A percentile compares a stretch with the other conserved stretches of the same genome.
These are phyloP conservation scores for Hafferia zeledoni DNA, from an alignment of 2,797 vertebrate species.

Conservation along the genomic window DNA sequence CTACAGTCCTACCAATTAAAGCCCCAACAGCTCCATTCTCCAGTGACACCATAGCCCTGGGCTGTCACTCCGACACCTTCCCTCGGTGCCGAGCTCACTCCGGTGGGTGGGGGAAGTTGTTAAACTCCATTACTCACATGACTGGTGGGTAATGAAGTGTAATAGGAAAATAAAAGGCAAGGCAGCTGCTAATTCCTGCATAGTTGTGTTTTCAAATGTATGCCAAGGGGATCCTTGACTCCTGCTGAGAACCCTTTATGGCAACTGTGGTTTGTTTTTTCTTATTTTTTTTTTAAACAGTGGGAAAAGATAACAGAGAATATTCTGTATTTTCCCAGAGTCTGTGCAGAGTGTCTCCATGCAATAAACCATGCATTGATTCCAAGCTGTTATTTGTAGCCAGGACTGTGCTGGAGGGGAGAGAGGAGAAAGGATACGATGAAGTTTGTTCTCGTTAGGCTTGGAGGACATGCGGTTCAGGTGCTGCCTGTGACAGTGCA, in stretches of 20 bases:
- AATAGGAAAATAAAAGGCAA: conserved; percentile 51
- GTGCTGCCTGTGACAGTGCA: conserved; percentile 79
- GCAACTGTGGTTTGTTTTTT: not conserved
- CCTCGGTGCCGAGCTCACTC: not conserved
- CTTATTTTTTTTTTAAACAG: not conserved
- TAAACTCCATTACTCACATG: conserved; percentile 19
- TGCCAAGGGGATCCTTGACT: conserved; percentile 16
- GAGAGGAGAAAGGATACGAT: conserved; percentile 73
- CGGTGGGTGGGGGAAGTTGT: not conserved
- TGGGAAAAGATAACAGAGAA: not conserved
- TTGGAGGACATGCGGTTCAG: conserved; percentile 77
- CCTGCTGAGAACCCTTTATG: not conserved
- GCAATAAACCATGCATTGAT: not conserved
- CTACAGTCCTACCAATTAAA: conserved; percentile 43
- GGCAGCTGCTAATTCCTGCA: conserved; percentile 45
- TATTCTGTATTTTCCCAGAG: not conserved
- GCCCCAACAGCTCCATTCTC: conserved; percentile 36
- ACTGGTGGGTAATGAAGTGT: conserved; percentile 42
- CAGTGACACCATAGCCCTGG: conserved; percentile 1
- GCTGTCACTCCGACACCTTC: conserved; percentile 28
- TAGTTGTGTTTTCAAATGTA: conserved; percentile 21
- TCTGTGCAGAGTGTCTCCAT: not conserved
- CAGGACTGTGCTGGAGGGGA: not conserved
- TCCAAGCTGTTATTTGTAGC: not conserved
- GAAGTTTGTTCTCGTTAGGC: conserved; percentile 72